Conservation (phyloP, 2,113 vertebrate species). For the Burhinus oedicnemus region DNA sequence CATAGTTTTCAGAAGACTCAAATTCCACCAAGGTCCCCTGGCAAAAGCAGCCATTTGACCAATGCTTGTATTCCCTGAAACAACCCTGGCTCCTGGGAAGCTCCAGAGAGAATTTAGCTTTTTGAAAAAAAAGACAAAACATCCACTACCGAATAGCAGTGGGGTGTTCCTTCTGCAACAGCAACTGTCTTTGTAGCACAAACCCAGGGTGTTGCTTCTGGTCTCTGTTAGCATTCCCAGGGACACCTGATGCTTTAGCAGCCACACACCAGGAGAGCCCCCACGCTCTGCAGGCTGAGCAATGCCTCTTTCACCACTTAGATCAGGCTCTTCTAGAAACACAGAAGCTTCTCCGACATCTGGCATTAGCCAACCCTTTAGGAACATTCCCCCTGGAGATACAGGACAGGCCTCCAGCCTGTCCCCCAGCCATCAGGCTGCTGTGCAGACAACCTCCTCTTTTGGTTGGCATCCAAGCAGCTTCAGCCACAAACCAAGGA, state of each 20-base stretch:
- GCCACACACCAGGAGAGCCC: background rate
- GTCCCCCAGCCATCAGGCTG: background rate
- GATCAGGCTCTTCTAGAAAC: background rate
- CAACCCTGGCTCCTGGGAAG: background rate
- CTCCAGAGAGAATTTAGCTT: background rate
- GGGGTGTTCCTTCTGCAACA: background rate
- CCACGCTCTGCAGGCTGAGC: background rate
- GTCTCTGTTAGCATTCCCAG: background rate
- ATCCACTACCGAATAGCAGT: background rate
- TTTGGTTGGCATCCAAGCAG: background rate
- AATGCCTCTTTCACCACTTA: background rate
- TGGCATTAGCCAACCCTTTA: background rate
- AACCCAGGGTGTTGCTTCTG: background rate
- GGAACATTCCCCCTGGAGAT: background rate
- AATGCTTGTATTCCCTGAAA: background rate
- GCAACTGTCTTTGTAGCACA: background rate
- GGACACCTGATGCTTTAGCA: background rate
- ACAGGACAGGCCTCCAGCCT: background rate
- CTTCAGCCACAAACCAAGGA: background rate
- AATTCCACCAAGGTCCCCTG: background rate
- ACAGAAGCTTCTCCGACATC: background rate
- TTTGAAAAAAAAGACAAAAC: background rate
- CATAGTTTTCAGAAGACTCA: background rate
- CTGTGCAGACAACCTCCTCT: background rate
- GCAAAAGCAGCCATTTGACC: background rate